Evolutionary conservation across 1,140 invertebrate species (phyloP).

Genomic region (Amyelois transitella): DNA sequence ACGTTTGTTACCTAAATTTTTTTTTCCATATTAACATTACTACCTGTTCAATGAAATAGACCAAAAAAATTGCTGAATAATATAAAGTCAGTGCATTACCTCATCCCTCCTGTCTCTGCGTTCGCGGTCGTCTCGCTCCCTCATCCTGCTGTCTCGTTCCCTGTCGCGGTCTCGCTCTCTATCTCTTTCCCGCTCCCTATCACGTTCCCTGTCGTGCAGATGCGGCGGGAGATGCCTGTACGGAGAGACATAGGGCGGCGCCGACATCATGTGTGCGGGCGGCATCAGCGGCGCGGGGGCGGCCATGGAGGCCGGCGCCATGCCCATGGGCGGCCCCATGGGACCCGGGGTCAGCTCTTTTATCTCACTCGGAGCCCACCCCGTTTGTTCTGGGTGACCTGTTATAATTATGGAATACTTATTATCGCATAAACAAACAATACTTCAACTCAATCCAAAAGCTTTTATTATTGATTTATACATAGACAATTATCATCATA

Average conservation of each 20-base stretch:
- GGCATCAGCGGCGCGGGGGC: conserved; percentile 37
- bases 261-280: conserved; percentile 31
- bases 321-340: conserved; percentile 34
- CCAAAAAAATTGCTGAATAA: too few species aligned
- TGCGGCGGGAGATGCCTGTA: conserved; percentile 43
- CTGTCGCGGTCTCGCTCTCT: conserved; percentile 38
- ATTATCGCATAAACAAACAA: not conserved
- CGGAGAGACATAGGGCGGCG: conserved; percentile 47
- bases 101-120: conserved; percentile 50
- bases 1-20: too few species aligned
- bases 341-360: conserved; percentile 77
- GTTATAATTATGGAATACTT: not conserved
- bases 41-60: too few species aligned
- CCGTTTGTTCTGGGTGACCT: conserved; percentile 54
- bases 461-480: too few species aligned
- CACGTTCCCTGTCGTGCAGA: conserved; percentile 36
- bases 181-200: conserved; percentile 31
- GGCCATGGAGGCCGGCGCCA: conserved; percentile 53
- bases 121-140: conserved; percentile 47
- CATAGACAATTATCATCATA: too few species aligned
- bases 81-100: conserved; percentile 16
- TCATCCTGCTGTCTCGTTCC: conserved; percentile 32
- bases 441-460: too few species aligned
- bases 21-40: too few species aligned
- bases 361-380: conserved; percentile 77